Evolutionary conservation across 2,797 vertebrate genomes (phyloP), one percentile per base, ranked within the genome.

Genomic region (Squalus acanthias): DNA sequence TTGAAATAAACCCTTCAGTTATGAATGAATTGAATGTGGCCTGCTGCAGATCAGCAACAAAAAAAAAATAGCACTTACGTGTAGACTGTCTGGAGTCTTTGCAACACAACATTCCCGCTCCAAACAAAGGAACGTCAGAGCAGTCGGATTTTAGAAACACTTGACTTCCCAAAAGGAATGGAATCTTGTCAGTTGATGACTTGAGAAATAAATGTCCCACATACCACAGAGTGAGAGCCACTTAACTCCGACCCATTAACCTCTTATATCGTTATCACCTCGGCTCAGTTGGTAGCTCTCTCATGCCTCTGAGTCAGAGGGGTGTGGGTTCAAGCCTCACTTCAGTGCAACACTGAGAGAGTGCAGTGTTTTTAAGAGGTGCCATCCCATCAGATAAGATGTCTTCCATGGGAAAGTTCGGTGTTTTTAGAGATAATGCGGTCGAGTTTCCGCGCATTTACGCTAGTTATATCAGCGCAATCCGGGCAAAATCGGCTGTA

Each of bases 1-100:
- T 76, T 33, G 50, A 95, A n/a, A 74, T 60, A 53, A 95, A 95
- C 70, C 50, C 70, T 95, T 76, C 94, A 76, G 70, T 95, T 95
- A n/a, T 95, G 70, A 76, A 95, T 95, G 70, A 95, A 76, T 57
- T 72, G 69, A 95, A 95, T 57, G 88, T n/a, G 29, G 29, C 65
- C 88, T 63, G 57, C 88, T 91, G 29, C 88, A 91, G 57, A 57
- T 93, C 91, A 93, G 46, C 20, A 46, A 26, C n/a, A 39, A 46
- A 39, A 69, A n/a, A 63, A 92, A 93, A 65, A 22, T 57, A n/a
- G 39, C 94, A 33, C 29, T 95, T 60, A 29, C 33, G 70, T 76
- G 70, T 57, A 53, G 70, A 76, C 70, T 95, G 70, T 60, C 94
- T 95, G 70, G 94, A 95, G 46, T 76, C 94, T 76, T 76, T 60